Percentiles rank a stretch among this genome's conserved stretches.
phyloP scores from a whole-genome alignment of 2,113 vertebrate genomes.

The Engraulis encrasicolus region DNA sequence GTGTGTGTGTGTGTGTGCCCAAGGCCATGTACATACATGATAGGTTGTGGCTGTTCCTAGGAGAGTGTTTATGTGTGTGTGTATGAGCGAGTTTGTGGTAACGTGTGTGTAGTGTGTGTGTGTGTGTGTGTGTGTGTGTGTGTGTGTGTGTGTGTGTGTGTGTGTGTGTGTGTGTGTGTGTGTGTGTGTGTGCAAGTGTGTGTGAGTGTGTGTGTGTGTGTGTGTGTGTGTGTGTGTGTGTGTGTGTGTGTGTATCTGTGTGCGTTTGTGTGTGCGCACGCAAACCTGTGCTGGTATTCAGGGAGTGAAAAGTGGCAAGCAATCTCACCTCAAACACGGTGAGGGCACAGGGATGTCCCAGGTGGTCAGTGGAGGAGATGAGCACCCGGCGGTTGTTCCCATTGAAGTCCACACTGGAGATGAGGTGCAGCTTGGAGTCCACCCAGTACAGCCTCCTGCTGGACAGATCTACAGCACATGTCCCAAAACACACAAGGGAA shows the following conservation, averaged over 20 bases:
- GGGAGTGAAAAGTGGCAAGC: background rate
- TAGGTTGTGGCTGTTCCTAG: no score
- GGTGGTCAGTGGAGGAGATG: slow-evolving; percentile 85
- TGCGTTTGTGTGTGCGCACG: background rate
- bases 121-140: background rate
- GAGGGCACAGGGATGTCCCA: slow-evolving; percentile 93
- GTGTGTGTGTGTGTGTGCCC: background rate
- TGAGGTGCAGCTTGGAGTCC: slow-evolving; percentile 94
- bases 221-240: background rate
- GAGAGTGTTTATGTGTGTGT: background rate
- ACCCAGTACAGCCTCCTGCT: slow-evolving; percentile 96
- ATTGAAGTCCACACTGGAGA: slow-evolving; percentile 93
- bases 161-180: background rate
- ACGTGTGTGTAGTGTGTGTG: background rate
- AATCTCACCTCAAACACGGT: slow-evolving; percentile 93
- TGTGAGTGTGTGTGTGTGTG: background rate
- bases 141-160: background rate
- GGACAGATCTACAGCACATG: slow-evolving; percentile 83
- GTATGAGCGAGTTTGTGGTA: background rate
- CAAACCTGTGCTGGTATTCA: background rate
- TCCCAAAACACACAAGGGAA: no score
- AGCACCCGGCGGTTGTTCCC: slow-evolving; percentile 91
- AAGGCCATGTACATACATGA: no score
- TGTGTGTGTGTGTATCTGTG: background rate
- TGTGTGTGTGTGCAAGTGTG: background rate